These are phyloP conservation scores for Crotophaga sulcirostris DNA, from an alignment of 2,113 vertebrate genomes.

Conservation along the genomic window DNA sequence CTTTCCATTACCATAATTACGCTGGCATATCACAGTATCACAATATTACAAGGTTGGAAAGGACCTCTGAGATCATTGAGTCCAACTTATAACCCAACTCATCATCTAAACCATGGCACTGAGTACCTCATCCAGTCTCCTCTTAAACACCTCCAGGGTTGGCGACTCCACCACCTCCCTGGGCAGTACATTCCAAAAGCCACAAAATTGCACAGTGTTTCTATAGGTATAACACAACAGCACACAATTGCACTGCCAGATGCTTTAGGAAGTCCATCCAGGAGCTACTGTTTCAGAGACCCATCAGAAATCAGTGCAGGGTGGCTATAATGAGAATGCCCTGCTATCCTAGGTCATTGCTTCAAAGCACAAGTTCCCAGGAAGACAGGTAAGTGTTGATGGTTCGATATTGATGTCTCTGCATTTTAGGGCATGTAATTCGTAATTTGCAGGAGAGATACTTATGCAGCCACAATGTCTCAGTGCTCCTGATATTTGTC, in stretches of 20 bases:
- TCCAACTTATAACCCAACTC: too few relatives aligned
- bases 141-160: too few relatives aligned
- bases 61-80: too few relatives aligned
- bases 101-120: too few relatives aligned
- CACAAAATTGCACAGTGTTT: background rate
- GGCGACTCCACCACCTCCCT: too few relatives aligned
- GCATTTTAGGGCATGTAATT: background rate
- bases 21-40: background rate
- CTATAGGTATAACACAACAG: background rate
- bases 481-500: background rate
- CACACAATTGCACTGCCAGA: background rate
- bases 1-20: background rate
- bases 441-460: background rate
- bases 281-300: background rate
- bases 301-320: background rate
- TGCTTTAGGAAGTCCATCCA: background rate
- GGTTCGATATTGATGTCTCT: background rate
- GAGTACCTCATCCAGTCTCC: too few relatives aligned
- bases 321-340: background rate
- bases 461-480: background rate
- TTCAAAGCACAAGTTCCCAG: background rate
- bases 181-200: too few relatives aligned
- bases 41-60: too few relatives aligned
- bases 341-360: background rate
- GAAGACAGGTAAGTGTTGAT: rapidly evolving